A percentile compares a stretch with the other conserved stretches of the same genome.
Conservation (phyloP, 2,797 vertebrate genomes). For the Falco cherrug region DNA sequence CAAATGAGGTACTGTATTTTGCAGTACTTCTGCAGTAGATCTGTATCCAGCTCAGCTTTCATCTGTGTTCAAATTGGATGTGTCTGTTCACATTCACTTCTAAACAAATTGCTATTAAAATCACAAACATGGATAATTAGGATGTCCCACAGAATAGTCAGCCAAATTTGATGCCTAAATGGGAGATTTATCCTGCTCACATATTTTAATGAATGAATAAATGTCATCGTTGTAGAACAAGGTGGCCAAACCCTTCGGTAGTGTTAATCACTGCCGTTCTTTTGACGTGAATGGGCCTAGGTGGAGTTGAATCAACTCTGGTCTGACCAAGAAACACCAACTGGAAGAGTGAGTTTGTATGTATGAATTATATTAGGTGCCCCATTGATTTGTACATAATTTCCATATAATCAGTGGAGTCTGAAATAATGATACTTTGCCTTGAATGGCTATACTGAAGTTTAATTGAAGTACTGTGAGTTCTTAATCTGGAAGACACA, state of each 20-base stretch:
- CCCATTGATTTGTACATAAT: not conserved
- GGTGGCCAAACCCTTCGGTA: not conserved
- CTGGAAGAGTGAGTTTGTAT: not conserved
- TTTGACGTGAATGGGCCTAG: not conserved
- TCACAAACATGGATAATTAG: not conserved
- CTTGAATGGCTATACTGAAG: not conserved
- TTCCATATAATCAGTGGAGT: not conserved
- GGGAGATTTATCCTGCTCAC: not conserved
- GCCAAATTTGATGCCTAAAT: not conserved
- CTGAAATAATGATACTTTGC: not conserved
- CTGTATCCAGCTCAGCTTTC: slow-evolving; percentile 29
- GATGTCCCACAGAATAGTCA: not conserved
- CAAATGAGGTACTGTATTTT: slow-evolving; percentile 62
- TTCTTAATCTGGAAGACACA: not conserved
- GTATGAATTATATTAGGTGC: not conserved
- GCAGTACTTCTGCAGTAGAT: slow-evolving; percentile 15
- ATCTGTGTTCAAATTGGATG: slow-evolving; percentile 24
- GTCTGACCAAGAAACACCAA: not conserved
- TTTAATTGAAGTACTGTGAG: not conserved
- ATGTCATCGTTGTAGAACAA: not conserved
- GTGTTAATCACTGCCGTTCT: not conserved
- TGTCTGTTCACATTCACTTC: slow-evolving; percentile 12
- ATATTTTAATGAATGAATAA: not conserved
- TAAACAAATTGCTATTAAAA: slow-evolving; percentile 32
- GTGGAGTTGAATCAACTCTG: not conserved